phyloP scores from a whole-genome alignment of 35 echinoderm and acorn worm genomes.

The Acanthaster planci region DNA sequence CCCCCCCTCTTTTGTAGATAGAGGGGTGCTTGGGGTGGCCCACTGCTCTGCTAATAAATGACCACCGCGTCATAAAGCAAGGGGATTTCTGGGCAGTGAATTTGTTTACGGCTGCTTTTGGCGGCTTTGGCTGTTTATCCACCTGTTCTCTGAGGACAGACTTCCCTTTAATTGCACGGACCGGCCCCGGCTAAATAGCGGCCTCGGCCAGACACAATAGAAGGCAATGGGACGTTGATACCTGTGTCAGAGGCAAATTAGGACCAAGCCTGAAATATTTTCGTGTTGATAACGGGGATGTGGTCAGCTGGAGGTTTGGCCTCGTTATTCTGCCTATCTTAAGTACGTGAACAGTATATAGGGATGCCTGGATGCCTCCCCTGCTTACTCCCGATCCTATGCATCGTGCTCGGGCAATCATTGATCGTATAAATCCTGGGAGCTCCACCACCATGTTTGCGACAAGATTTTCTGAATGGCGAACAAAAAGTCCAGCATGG shows the following conservation, averaged over 20 bases:
- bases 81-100: not conserved
- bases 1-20: too few species aligned
- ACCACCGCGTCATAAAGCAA: not conserved
- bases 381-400: too few species aligned
- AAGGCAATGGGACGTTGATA: conserved; percentile 14
- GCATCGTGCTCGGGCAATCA: too few species aligned
- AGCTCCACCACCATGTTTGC: conserved; percentile 3
- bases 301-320: not conserved
- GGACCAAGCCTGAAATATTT: conserved; percentile 14
- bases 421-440: conserved; percentile 4
- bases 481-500: not conserved
- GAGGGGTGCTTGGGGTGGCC: not conserved
- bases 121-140: not conserved
- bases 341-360: not conserved
- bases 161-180: conserved; percentile 1
- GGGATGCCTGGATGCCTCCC: too few species aligned
- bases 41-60: not conserved
- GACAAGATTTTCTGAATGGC: conserved; percentile 14
- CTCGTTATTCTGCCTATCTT: not conserved
- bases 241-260: conserved; percentile 14
- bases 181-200: conserved; percentile 1
- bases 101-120: conserved; percentile 24
- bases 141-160: not conserved
- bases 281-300: not conserved
- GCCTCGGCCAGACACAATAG: not conserved